Base-by-base conservation (phyloP, 2,888 invertebrate genomes). In the Tenthredo notha region DNA sequence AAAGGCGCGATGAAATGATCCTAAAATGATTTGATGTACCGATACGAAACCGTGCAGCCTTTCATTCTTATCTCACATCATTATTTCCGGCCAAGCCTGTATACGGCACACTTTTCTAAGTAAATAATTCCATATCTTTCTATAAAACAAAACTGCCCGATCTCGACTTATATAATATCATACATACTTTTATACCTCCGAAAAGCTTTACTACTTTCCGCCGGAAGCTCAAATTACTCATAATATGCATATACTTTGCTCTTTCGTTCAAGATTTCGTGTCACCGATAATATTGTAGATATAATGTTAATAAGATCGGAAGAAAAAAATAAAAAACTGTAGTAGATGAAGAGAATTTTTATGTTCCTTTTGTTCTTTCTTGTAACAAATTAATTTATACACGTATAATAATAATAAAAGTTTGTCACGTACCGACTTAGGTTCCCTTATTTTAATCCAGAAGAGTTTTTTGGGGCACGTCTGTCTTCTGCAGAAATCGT, bases 21-120 rank as follows among this genome's bases (percentile, higher is more conserved):
- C 90, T 89, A 89, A 90, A 88, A 88, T 90, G 91, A 92, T 92
- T 92, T 89, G 90, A 92, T 92, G 88, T 86, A 86, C 86, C 87
- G 91, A 92, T 91, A 91, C 18, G 67, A 58, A 40, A 88, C 88
- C 84, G 80, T 18, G 65, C 77, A 84, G 86, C 84, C 87, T 87
- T 85, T 86, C 84, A 86, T 85, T 87, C 88, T 88, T 90, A 92
- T 91, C 91, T 89, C 84, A 83, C 87, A 91, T 91, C 91, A 89
- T 90, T 90, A 90, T 91, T 91, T 91, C 91, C 92, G 90, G 88
- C 86, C 86, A 85, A 83, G 70, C 86, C 86, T 88, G n/a, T 18
- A n/a, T 54, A 87, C 88, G 87, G 87, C 87, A 40, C 40, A 80
- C 15, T 80, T 80, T 18, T 80, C 54, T 61, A 40, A 58, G 29